phyloP scores from a whole-genome alignment of 2,888 invertebrate genomes.

The Caenorhabditis sinica region DNA sequence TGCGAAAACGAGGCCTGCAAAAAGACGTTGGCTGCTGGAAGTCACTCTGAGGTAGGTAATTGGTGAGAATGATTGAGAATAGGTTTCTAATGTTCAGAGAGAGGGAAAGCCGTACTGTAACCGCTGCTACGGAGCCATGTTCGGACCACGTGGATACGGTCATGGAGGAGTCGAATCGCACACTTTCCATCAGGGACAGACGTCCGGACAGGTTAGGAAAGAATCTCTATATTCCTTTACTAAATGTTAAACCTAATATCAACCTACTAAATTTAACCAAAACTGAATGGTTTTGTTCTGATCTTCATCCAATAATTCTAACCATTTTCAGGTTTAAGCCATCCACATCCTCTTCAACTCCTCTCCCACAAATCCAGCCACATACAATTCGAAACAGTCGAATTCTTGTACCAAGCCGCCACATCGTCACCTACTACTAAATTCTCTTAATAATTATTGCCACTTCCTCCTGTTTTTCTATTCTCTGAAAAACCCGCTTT shows the following conservation, averaged over 20 bases:
- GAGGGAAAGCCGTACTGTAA: slow-evolving; percentile 89
- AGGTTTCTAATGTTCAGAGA: slow-evolving; percentile 84
- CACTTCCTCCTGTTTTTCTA: slow-evolving; percentile 5
- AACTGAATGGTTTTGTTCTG: slow-evolving; percentile 50
- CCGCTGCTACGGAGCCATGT: slow-evolving; percentile 88
- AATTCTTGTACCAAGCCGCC: slow-evolving; percentile 57
- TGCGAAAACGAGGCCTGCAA: slow-evolving; percentile 88
- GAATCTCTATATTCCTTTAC: background rate
- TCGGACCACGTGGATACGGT: slow-evolving; percentile 87
- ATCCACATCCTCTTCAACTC: slow-evolving; percentile 2
- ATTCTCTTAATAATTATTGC: slow-evolving; percentile 14
- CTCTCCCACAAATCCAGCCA: slow-evolving; percentile 13
- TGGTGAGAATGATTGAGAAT: background rate
- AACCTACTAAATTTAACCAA: slow-evolving; percentile 2
- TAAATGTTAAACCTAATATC: background rate
- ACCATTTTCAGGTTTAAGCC: slow-evolving; percentile 66
- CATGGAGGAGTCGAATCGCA: slow-evolving; percentile 86
- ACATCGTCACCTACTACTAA: slow-evolving; percentile 68
- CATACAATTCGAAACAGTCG: slow-evolving; percentile 63
- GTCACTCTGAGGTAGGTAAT: slow-evolving; percentile 86
- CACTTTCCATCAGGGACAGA: slow-evolving; percentile 84
- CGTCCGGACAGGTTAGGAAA: slow-evolving; percentile 68
- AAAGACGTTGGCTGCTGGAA: slow-evolving; percentile 88
- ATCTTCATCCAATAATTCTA: slow-evolving; percentile 9
- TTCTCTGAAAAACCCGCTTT: slow-evolving; percentile 6